Base-by-base conservation (phyloP, 2,888 invertebrate species). In the Spisula solida region DNA sequence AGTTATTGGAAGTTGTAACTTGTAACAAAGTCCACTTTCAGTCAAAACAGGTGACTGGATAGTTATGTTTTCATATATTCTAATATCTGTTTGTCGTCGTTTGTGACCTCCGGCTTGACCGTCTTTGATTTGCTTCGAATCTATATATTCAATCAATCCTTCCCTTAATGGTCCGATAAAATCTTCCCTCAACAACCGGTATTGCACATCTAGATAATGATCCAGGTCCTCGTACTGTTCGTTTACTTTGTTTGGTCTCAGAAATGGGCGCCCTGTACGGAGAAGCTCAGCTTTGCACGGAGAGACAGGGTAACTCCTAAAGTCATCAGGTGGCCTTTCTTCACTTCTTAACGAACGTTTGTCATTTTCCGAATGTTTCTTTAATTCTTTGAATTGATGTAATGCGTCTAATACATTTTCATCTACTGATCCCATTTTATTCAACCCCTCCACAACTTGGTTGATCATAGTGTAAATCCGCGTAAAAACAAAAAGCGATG, bases 151-250 rank as follows among this genome's bases (percentile, higher is more conserved):
- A 92, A 96, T 95, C 95, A 98, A 97, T 89, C 98, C 98, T 94
- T 98, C 97, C 55, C 98, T 96, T 41, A 99, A 95, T 0, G 98
- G 98, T 34, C 97, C 97, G 56, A 98, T 97, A 95, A 98, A 98
- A 96, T 98, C 98, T 97, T 97, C 98, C 51, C 98, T 97, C 82
- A 98, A 95, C 60, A 98, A 97, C 51, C 98, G 97, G 95, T 98
- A 98, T 93, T 98, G 98, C 0, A 95, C 97, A 93, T 98, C 98
- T 29, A 98, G 97, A 95, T 98, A 98, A 94, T 98, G 97, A 82
- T 98, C 97, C 0, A 98, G 97, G 94, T 97, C 97, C 2, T 97
- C 95, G 95, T 98, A 98, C 0, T 97, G 97, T 34, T 98, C 98
- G 81, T 97, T 96, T 0, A 97, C 96, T 82, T 97, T 97, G 94